Percentiles rank a stretch among this genome's conserved stretches.
These are phyloP conservation scores for Homalodisca vitripennis DNA, from an alignment of 1,140 invertebrate genomes.

Conservation along the genomic window DNA sequence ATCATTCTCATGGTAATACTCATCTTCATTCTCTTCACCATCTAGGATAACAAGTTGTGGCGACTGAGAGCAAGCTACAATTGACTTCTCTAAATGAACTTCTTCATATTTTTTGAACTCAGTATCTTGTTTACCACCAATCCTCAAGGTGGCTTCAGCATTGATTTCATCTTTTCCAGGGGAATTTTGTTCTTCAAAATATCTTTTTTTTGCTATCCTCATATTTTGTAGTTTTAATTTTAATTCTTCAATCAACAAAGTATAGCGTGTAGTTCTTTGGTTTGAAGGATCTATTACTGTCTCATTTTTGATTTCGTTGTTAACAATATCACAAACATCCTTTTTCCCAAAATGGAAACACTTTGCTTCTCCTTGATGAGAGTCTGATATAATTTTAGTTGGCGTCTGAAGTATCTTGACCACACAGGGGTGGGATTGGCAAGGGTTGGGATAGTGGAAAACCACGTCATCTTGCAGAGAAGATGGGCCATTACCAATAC, in stretches of 20 bases:
- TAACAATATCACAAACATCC: neutral
- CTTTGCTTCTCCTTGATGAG: neutral
- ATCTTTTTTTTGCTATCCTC: neutral
- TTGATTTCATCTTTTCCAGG: neutral
- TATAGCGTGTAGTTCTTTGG: no score
- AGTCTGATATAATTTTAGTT: no score
- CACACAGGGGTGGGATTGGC: neutral
- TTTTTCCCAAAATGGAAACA: neutral
- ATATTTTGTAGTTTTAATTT: no score
- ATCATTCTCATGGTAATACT: no score
- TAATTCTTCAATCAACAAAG: no score
- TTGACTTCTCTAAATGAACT: neutral
- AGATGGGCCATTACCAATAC: neutral
- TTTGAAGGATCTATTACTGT: no score
- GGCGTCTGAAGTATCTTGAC: neutral
- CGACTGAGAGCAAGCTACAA: no score
- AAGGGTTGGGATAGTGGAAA: neutral
- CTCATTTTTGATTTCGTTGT: neutral
- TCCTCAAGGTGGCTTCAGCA: no score
- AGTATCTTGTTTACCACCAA: no score
- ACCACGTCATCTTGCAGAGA: neutral
- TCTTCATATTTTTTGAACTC: neutral
- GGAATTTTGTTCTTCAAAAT: neutral
- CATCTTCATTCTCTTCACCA: no score
- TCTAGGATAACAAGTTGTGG: no score